Evolutionary conservation across 2,113 vertebrate genomes (phyloP).

Genomic region (Odontophorus gujanensis): DNA sequence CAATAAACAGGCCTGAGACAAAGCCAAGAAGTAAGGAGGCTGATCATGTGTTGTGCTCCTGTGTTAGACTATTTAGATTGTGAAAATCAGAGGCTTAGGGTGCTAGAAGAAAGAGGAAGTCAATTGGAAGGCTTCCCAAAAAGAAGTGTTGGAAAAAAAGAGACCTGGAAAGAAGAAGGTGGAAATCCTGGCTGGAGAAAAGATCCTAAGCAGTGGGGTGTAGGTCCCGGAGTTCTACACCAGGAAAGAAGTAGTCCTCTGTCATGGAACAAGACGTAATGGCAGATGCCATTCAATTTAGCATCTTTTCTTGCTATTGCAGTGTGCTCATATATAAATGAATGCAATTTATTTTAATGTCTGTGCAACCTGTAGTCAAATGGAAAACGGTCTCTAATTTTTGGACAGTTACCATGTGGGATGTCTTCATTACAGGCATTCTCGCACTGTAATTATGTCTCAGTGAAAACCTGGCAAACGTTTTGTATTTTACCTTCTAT

Average conservation of each 20-base stretch:
- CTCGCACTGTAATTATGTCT: neutral
- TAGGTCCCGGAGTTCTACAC: neutral
- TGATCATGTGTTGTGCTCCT: neutral
- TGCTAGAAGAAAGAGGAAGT: neutral
- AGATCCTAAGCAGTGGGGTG: neutral
- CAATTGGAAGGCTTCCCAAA: neutral
- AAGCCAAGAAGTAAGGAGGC: neutral
- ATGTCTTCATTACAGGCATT: neutral
- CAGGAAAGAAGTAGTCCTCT: neutral
- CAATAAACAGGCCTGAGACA: neutral
- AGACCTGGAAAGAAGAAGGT: neutral
- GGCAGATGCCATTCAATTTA: neutral
- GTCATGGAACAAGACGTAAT: neutral
- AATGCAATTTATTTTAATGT: neutral
- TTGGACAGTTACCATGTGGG: neutral
- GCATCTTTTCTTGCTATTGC: neutral
- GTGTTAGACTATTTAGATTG: neutral
- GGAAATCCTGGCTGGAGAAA: neutral
- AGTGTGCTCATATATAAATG: neutral
- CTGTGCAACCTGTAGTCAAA: fast-evolving
- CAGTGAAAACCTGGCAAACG: neutral
- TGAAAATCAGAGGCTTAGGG: neutral
- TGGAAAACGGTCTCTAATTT: neutral
- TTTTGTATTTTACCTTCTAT: neutral
- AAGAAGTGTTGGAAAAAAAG: neutral